These are phyloP conservation scores for Scaeva pyrastri DNA, from an alignment of 2,888 invertebrate genomes.

Conservation along the genomic window DNA sequence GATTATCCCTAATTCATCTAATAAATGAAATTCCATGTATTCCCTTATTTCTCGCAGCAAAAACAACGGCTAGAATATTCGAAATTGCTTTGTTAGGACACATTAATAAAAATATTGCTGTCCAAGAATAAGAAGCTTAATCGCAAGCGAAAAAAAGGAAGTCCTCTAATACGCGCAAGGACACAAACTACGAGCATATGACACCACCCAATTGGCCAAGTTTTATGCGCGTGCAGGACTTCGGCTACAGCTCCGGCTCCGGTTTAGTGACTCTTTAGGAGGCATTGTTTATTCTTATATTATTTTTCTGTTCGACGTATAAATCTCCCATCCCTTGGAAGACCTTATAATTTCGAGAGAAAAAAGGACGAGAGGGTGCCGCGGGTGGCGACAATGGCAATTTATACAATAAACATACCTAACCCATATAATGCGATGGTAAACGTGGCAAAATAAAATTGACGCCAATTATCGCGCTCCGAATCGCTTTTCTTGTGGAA, in stretches of 20 bases:
- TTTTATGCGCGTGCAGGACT: conserved; percentile 76
- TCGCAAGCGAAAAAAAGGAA: conserved; percentile 24
- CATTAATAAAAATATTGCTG: conserved; percentile 77
- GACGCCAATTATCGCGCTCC: conserved; percentile 79
- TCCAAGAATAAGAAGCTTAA: conserved; percentile 26
- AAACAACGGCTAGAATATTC: conserved; percentile 74
- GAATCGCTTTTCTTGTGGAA: conserved; percentile 73
- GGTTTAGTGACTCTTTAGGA: not conserved
- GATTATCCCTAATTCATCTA: conserved; percentile 78
- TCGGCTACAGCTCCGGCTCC: not conserved
- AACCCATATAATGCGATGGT: conserved; percentile 63
- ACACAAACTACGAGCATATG: conserved; percentile 65
- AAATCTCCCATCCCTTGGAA: conserved; percentile 64
- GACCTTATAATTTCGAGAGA: conserved; percentile 24
- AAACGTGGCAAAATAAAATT: conserved; percentile 77
- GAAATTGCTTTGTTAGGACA: conserved; percentile 77
- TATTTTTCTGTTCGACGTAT: conserved; percentile 64
- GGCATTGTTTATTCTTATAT: conserved; percentile 52
- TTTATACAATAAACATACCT: too few relatives aligned
- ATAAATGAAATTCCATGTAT: conserved; percentile 77
- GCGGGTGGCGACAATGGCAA: conserved; percentile 6
- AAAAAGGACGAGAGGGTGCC: conserved; percentile 14
- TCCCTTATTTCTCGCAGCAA: conserved; percentile 40
- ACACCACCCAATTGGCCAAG: conserved; percentile 74
- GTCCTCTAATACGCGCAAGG: conserved; percentile 56